Percentiles rank a stretch among this genome's conserved stretches.
These are phyloP conservation scores for Dicyrtoma fusca DNA, from an alignment of 2,888 invertebrate genomes.

Conservation along the genomic window DNA sequence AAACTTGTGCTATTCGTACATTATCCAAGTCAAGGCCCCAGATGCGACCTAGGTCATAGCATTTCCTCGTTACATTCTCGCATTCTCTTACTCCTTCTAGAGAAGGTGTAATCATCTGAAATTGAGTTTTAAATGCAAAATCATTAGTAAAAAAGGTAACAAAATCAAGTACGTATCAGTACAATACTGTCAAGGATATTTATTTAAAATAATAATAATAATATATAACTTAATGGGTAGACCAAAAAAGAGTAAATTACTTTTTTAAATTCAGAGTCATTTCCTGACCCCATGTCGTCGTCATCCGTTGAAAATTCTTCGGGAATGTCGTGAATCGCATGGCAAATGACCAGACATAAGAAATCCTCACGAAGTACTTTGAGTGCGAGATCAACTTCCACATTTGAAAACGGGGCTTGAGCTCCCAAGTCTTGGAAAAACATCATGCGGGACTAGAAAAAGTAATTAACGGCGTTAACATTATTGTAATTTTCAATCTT, in stretches of 20 bases:
- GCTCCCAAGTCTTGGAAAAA: constrained; percentile 62
- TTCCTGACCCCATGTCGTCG: constrained; percentile 1
- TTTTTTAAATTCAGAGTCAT: constrained; percentile 2
- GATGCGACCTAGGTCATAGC: constrained; percentile 71
- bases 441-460: constrained; percentile 57
- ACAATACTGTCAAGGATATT: neutral
- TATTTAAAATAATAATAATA: neutral
- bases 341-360: constrained; percentile 72
- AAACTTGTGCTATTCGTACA: constrained; percentile 76
- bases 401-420: constrained; percentile 50
- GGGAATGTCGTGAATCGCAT: constrained; percentile 73
- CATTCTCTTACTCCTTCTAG: constrained; percentile 61
- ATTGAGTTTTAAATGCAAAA: neutral
- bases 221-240: neutral
- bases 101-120: constrained; percentile 44
- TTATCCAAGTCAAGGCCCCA: constrained; percentile 78
- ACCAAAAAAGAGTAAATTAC: neutral
- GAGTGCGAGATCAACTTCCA: constrained; percentile 68
- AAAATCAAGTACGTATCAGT: too few species aligned
- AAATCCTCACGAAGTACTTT: constrained; percentile 72
- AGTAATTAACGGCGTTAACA: constrained; percentile 3
- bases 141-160: too few species aligned
- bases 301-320: constrained; percentile 53
- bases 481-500: too few species aligned
- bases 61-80: constrained; percentile 72